A percentile compares a stretch with the other conserved stretches of the same genome.
phyloP scores from a whole-genome alignment of 2,113 vertebrate species.

The Lepisosteus osseus region DNA sequence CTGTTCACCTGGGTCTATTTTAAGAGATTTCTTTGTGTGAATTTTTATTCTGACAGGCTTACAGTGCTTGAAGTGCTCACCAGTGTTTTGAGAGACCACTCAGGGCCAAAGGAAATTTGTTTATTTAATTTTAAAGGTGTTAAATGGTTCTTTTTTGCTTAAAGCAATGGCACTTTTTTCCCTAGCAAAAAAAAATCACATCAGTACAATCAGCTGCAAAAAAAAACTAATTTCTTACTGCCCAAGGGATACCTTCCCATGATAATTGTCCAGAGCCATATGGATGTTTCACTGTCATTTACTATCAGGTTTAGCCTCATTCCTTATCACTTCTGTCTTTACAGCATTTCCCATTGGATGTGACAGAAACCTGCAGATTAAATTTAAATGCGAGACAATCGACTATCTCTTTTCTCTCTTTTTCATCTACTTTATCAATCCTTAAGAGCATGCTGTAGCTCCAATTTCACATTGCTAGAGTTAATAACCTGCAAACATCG shows the following conservation, averaged over 20 bases:
- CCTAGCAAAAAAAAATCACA: background rate
- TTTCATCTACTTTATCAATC: background rate
- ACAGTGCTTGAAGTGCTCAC: too few relatives aligned
- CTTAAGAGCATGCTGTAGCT: background rate
- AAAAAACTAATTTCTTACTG: background rate
- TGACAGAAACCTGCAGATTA: background rate
- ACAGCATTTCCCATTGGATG: background rate
- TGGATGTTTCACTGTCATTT: background rate
- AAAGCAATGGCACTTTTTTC: background rate
- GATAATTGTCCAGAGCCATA: background rate
- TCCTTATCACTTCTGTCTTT: background rate
- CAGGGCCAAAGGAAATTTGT: background rate
- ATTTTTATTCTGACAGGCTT: too few relatives aligned
- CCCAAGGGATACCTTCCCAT: background rate
- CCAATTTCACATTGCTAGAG: too few relatives aligned
- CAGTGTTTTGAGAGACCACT: too few relatives aligned
- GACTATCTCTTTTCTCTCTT: background rate
- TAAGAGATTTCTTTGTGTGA: background rate
- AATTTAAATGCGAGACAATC: background rate
- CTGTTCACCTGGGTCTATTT: background rate
- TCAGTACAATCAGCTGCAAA: constrained; percentile 1
- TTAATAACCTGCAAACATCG: too few relatives aligned
- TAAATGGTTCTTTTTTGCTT: constrained; percentile 1
- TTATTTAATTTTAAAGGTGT: background rate
- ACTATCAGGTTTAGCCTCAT: background rate